Conservation (phyloP, 2,797 vertebrate genomes). For the Benthosema pterotum region DNA sequence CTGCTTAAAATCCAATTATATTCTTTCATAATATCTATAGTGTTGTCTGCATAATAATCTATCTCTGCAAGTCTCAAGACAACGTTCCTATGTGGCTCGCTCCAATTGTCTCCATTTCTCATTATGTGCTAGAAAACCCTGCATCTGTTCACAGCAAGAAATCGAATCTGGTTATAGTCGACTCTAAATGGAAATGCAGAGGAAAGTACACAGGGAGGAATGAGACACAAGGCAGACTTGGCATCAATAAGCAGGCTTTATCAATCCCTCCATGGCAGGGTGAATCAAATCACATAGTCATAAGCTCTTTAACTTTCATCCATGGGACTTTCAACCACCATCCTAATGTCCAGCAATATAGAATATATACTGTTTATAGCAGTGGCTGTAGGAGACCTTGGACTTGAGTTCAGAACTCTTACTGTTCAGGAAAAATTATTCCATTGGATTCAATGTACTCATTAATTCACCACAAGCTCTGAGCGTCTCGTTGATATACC, state of each 20-base stretch:
- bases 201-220: background rate
- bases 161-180: constrained; percentile 55
- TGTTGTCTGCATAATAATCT: constrained; percentile 24
- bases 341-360: constrained; percentile 25
- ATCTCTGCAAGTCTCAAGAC: constrained; percentile 15
- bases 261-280: constrained; percentile 25
- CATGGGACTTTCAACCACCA: constrained; percentile 25
- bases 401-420: too few relatives aligned
- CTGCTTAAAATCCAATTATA: constrained; percentile 3
- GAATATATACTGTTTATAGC: background rate
- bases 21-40: constrained; percentile 38
- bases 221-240: constrained; percentile 17
- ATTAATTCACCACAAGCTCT: too few relatives aligned
- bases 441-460: too few relatives aligned
- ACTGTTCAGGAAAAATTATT: too few relatives aligned
- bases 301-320: background rate
- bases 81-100: constrained; percentile 25
- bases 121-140: constrained; percentile 10
- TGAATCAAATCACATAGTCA: constrained; percentile 37
- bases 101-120: constrained; percentile 27
- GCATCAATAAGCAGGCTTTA: constrained; percentile 43
- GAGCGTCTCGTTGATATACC: too few relatives aligned
- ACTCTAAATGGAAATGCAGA: constrained; percentile 19
- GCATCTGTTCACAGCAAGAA: constrained; percentile 36
- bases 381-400: background rate